Base-by-base conservation (phyloP, 2,113 vertebrate species). In the Platysternon megacephalum region DNA sequence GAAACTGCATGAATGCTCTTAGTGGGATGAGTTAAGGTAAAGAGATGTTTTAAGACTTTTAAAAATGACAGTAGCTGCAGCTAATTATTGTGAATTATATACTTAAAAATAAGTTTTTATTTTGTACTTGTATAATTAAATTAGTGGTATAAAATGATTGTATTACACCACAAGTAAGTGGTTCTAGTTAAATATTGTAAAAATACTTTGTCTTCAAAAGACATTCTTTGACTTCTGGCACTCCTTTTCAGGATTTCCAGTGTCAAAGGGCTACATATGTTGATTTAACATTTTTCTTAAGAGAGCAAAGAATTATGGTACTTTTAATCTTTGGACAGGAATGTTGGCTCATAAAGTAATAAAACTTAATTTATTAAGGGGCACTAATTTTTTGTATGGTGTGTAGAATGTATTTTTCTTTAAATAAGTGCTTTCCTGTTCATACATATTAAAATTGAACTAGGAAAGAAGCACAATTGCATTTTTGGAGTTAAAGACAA, bases 161-260 rank as follows among this genome's bases (percentile, higher is more conserved):
- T 74, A 35, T n/a, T 28, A 44, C 24, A 42, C 51, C 39, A 28
- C 13, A 52, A 55, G 51, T 88, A 58, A 92, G 39, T 19, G 87
- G 14, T 93, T 92, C 12, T 0, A n/a, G 0, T 22, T 74, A 7
- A 49, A 14, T 0, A 2, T 44, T 35, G 5, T 68, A 78, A 91
- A 90, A 91, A 81, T 90, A 56, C 2, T 83, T 84, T 51, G 13
- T 51, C 55, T 91, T 85, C 72, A 72, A 90, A 87, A 85, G 52
- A 8, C 0, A 1, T 61, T 55, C 22, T 85, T 89, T 9, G 32
- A 79, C 16, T 22, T 46, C 21, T 89, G n/a, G 3, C 22, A n/a
- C 42, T 89, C 14, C 24, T 22, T 22, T 11, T 11, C 52, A 22
- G 55, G 92, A 29, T 12, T 44, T 48, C 76, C 88, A 28, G 3